Conservation (phyloP, 2,888 invertebrate genomes). For the Xanthia icteritia region DNA sequence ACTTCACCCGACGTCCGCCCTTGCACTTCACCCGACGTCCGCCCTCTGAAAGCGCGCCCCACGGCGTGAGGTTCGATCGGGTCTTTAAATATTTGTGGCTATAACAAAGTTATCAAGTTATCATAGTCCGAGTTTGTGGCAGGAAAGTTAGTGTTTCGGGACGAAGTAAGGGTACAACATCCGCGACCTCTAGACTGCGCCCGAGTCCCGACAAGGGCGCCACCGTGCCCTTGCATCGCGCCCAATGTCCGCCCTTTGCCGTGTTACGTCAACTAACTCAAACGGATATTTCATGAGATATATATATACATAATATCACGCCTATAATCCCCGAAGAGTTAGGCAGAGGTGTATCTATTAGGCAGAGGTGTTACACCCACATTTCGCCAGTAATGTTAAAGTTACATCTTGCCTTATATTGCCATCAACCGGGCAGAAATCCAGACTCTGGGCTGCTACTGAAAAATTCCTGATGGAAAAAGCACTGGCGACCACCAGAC, state of each 20-base stretch:
- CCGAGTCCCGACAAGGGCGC: conserved; percentile 82
- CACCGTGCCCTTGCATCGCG: conserved; percentile 84
- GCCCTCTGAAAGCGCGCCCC: conserved; percentile 56
- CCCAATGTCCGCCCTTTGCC: conserved; percentile 70
- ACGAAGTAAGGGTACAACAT: conserved; percentile 83
- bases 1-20: conserved; percentile 63
- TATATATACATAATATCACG: not conserved
- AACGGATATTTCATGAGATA: not conserved
- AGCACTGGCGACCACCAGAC: not conserved
- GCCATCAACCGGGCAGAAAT: no score
- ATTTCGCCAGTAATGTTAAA: not conserved
- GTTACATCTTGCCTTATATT: not conserved
- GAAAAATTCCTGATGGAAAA: not conserved
- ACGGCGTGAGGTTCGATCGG: conserved; percentile 47
- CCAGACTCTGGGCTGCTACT: not conserved
- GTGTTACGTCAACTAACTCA: conserved; percentile 36
- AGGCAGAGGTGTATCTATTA: not conserved
- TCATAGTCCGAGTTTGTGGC: conserved; percentile 59
- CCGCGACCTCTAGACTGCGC: conserved; percentile 88
- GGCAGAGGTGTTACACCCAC: no score
- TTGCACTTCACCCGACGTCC: conserved; percentile 63
- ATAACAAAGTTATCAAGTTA: conserved; percentile 63
- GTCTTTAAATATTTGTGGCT: conserved; percentile 53
- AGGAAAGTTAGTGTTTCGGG: conserved; percentile 72
- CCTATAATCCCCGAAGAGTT: not conserved